Evolutionary conservation across 2,888 invertebrate genomes (phyloP).

Genomic region (Athalia circularis): DNA sequence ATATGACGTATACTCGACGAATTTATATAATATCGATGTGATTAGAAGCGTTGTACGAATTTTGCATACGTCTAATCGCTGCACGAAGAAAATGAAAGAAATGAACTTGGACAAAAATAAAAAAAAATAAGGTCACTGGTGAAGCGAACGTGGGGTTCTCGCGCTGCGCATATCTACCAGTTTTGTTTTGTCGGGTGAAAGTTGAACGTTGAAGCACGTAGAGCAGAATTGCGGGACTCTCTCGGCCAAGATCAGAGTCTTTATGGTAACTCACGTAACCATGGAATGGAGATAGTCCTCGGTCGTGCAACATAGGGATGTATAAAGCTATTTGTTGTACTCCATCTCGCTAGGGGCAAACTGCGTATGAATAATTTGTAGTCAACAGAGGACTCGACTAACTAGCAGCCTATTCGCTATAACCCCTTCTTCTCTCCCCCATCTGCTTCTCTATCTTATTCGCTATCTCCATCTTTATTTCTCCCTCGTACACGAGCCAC

Average conservation of each 20-base stretch:
- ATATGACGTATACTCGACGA: no score
- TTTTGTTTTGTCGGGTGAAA: neutral
- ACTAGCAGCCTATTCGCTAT: conserved; percentile 32
- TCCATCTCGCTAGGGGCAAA: conserved; percentile 55
- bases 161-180: no score
- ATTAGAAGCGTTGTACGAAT: no score
- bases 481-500: conserved; percentile 51
- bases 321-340: conserved; percentile 50
- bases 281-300: neutral
- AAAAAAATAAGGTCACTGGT: no score
- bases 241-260: neutral
- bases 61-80: no score
- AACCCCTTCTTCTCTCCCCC: neutral
- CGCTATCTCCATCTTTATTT: conserved; percentile 12
- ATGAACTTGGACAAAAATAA: no score
- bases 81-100: no score
- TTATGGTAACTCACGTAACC: neutral
- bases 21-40: no score
- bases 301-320: neutral
- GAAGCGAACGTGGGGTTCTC: no score
- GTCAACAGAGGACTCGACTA: conserved; percentile 24
- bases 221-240: neutral
- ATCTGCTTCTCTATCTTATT: neutral
- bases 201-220: neutral
- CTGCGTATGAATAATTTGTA: conserved; percentile 59